Percentiles rank a stretch among this genome's conserved stretches.
These are phyloP conservation scores for Protodeltote pygarga DNA, from an alignment of 2,888 invertebrate genomes.

Conservation along the genomic window DNA sequence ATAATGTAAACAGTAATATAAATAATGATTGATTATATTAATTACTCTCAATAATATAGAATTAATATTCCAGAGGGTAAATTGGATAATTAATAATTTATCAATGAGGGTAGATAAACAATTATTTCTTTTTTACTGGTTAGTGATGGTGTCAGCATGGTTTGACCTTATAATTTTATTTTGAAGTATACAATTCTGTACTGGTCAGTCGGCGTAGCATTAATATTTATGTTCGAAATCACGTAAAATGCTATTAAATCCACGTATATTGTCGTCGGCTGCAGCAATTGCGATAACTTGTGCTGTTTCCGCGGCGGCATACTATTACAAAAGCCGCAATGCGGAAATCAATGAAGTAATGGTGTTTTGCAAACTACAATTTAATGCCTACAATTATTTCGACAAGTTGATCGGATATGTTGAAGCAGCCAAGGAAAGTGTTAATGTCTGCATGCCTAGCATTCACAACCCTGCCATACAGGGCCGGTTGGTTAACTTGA, in stretches of 20 bases:
- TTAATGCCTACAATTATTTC: constrained; percentile 78
- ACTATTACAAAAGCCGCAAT: constrained; percentile 74
- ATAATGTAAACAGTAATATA: no score
- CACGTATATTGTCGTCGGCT: constrained; percentile 73
- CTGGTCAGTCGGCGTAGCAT: constrained; percentile 57
- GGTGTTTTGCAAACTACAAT: constrained; percentile 83
- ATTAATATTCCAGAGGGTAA: no score
- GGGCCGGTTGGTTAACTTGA: constrained; percentile 70
- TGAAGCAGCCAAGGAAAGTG: constrained; percentile 71
- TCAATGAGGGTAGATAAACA: constrained; percentile 52
- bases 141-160: constrained; percentile 51
- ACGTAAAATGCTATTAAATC: constrained; percentile 77
- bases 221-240: constrained; percentile 72
- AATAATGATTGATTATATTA: no score
- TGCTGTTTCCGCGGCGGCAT: constrained; percentile 77
- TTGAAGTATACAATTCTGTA: constrained; percentile 69
- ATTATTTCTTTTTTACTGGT: constrained; percentile 37
- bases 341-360: constrained; percentile 80
- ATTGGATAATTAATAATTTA: no score
- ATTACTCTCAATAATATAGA: no score
- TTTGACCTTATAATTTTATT: constrained; percentile 74
- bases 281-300: constrained; percentile 77
- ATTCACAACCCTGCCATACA: constrained; percentile 82
- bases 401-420: constrained; percentile 79
- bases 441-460: constrained; percentile 81